phyloP scores from a whole-genome alignment of 2,113 vertebrate species.

The Hydrochoerus hydrochaeris region DNA sequence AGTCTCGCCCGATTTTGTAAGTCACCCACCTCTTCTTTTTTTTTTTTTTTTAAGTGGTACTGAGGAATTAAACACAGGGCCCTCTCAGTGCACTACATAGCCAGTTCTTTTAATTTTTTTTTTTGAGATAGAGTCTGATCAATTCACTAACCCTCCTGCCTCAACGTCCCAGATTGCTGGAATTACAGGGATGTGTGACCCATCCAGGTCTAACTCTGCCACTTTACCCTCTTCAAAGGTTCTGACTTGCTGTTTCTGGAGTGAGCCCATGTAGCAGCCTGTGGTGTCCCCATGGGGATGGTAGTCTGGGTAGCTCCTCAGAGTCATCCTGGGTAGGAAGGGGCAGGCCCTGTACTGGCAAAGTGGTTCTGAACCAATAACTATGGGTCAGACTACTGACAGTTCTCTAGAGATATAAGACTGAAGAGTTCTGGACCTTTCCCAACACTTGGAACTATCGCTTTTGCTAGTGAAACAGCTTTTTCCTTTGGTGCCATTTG shows the following conservation, averaged over 20 bases:
- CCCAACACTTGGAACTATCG: too few species aligned
- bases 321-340: not conserved
- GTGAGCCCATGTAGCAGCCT: not conserved
- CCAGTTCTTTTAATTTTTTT: not conserved
- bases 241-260: rapidly evolving
- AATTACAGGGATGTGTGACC: not conserved
- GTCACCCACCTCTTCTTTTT: constrained; percentile 65
- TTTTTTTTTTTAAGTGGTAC: not conserved
- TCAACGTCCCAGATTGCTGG: not conserved
- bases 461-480: not conserved
- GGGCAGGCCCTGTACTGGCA: rapidly evolving
- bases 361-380: not conserved
- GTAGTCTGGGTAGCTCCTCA: too few species aligned
- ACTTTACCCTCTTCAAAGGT: not conserved
- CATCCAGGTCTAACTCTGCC: not conserved
- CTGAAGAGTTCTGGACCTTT: not conserved
- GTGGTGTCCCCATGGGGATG: not conserved
- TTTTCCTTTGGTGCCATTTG: not conserved
- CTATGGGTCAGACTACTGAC: rapidly evolving
- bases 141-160: not conserved
- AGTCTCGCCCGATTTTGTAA: constrained; percentile 98
- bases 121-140: not conserved
- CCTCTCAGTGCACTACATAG: not conserved
- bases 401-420: not conserved
- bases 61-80: not conserved